Conservation (phyloP, 1,140 invertebrate genomes). For the Hypothenemus hampei region DNA sequence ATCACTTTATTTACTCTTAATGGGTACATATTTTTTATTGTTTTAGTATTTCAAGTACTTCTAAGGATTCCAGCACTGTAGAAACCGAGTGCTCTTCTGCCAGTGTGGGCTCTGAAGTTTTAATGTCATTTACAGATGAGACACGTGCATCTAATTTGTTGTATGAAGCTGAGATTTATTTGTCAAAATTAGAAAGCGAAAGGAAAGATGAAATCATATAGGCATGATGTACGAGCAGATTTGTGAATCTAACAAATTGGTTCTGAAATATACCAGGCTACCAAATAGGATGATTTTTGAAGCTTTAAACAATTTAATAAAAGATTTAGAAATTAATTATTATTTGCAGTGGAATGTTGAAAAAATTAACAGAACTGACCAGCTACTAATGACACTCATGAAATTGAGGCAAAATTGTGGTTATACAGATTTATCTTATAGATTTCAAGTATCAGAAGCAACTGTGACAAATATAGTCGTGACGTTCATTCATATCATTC, state of each 20-base stretch:
- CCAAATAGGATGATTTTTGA: conserved; percentile 25
- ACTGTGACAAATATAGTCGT: conserved; percentile 32
- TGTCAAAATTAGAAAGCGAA: too few species aligned
- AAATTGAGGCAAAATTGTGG: conserved; percentile 29
- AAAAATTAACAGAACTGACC: conserved; percentile 28
- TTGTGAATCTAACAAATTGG: conserved; percentile 3
- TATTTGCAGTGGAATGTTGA: conserved; percentile 27
- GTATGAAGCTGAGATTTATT: too few species aligned
- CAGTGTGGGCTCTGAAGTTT: too few species aligned
- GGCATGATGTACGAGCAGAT: conserved; percentile 12
- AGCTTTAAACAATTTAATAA: conserved; percentile 14
- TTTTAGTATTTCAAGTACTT: too few species aligned
- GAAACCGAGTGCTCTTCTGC: too few species aligned
- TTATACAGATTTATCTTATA: too few species aligned
- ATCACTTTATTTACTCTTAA: too few species aligned
- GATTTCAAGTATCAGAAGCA: conserved; percentile 17
- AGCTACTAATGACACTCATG: conserved; percentile 32
- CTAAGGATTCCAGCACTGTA: too few species aligned
- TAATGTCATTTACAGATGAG: too few species aligned
- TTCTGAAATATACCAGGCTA: conserved; percentile 27
- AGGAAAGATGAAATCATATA: too few species aligned
- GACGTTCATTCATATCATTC: conserved; percentile 31
- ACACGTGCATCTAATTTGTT: too few species aligned
- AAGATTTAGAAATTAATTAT: conserved; percentile 25
- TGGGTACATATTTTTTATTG: too few species aligned